phyloP scores from a whole-genome alignment of 2,113 vertebrate genomes.

The Perca flavescens region DNA sequence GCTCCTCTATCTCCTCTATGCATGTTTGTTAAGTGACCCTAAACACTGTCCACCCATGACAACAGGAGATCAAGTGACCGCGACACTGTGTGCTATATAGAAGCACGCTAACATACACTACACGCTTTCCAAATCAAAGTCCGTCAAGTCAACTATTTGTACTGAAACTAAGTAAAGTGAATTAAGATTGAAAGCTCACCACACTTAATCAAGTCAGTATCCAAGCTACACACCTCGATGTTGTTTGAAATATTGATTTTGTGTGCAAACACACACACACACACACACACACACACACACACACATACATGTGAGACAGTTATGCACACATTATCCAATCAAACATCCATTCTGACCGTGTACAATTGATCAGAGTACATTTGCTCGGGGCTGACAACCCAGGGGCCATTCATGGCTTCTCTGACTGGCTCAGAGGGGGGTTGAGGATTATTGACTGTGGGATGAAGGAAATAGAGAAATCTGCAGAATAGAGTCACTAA shows the following conservation, averaged over 20 bases:
- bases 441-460: slow-evolving; percentile 68
- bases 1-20: not conserved
- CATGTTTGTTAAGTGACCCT: slow-evolving; percentile 30
- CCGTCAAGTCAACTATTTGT: not conserved
- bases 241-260: slow-evolving; percentile 54
- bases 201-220: slow-evolving; percentile 36
- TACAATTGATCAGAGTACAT: slow-evolving; percentile 63
- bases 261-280: not conserved
- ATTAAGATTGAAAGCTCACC: slow-evolving; percentile 26
- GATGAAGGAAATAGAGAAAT: slow-evolving; percentile 61
- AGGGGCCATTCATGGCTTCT: slow-evolving; percentile 48
- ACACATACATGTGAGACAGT: slow-evolving; percentile 36
- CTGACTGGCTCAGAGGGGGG: slow-evolving; percentile 49
- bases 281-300: slow-evolving; percentile 1
- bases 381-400: slow-evolving; percentile 47
- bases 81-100: not conserved
- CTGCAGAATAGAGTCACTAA: slow-evolving; percentile 49
- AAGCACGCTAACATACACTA: not conserved
- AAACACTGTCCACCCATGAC: slow-evolving; percentile 14
- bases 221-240: not conserved
- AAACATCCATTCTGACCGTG: slow-evolving; percentile 57
- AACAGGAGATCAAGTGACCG: not conserved
- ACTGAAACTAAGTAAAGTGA: not conserved
- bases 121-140: slow-evolving; percentile 2
- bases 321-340: slow-evolving; percentile 71